phyloP scores from a whole-genome alignment of 1,140 invertebrate genomes.

The Reticulitermes speratus region DNA sequence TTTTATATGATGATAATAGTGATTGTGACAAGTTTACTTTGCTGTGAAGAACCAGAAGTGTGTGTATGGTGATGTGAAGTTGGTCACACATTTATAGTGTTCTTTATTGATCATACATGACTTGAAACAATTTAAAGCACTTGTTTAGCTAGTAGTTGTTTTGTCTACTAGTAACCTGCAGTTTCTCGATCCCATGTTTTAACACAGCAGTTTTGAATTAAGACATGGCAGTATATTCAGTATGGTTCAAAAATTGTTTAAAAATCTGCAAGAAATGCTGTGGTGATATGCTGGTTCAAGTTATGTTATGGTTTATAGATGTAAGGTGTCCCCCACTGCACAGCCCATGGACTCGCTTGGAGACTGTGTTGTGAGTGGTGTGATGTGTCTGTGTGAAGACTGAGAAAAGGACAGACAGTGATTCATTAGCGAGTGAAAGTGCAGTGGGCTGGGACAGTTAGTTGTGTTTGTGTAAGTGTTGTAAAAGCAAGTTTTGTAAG shows the following conservation, averaged over 20 bases:
- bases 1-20: not conserved
- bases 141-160: not conserved
- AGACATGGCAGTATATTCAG: not conserved
- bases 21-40: not conserved
- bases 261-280: not conserved
- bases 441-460: not conserved
- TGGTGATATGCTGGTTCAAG: constrained; percentile 9
- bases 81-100: not conserved
- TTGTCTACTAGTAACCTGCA: not conserved
- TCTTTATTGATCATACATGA: constrained; percentile 12
- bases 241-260: not conserved
- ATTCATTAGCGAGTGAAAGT: not conserved
- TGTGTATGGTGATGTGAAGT: not conserved
- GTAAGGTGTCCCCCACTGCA: not conserved
- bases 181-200: not conserved
- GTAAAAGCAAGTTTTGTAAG: constrained; percentile 30
- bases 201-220: constrained; percentile 8
- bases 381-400: not conserved
- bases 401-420: not conserved
- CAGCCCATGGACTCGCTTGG: not conserved
- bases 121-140: constrained; percentile 12
- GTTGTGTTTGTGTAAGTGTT: constrained; percentile 16
- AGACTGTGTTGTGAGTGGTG: not conserved
- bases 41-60: constrained; percentile 4
- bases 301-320: not conserved